A percentile compares a stretch with the other conserved stretches of the same genome.
phyloP scores from a whole-genome alignment of 2,113 vertebrate species.

The Herpetotheres cachinnans region DNA sequence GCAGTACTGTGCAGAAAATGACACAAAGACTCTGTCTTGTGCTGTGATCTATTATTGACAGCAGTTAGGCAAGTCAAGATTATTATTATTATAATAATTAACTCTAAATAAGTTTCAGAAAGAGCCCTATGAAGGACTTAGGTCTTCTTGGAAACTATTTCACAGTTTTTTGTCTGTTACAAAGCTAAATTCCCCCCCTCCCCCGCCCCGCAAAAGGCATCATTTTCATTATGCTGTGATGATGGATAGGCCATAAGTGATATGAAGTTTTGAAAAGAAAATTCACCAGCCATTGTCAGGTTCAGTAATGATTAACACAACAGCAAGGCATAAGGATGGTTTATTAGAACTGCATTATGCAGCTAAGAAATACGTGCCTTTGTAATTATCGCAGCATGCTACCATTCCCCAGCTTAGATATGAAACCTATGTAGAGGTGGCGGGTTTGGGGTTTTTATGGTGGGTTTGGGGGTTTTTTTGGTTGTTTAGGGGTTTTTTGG shows the following conservation, averaged over 20 bases:
- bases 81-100: not conserved
- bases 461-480: too few species aligned
- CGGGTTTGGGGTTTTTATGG: too few species aligned
- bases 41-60: not conserved
- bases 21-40: not conserved
- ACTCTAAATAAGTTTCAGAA: not conserved
- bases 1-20: not conserved
- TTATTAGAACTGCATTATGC: not conserved
- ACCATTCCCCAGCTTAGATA: not conserved
- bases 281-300: not conserved
- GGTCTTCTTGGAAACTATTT: not conserved
- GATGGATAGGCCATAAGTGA: not conserved
- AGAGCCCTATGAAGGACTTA: not conserved
- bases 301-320: not conserved
- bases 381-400: not conserved
- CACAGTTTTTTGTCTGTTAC: not conserved
- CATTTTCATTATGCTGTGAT: rapidly evolving
- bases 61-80: not conserved
- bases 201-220: rapidly evolving
- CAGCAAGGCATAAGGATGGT: not conserved
- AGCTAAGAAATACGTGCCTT: not conserved
- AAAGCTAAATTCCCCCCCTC: too few species aligned
- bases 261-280: not conserved
- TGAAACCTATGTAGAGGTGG: not conserved
- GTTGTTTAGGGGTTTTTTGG: too few species aligned